Evolutionary conservation across 1,140 invertebrate genomes (phyloP).

Genomic region (Drosophila prosaltans): DNA sequence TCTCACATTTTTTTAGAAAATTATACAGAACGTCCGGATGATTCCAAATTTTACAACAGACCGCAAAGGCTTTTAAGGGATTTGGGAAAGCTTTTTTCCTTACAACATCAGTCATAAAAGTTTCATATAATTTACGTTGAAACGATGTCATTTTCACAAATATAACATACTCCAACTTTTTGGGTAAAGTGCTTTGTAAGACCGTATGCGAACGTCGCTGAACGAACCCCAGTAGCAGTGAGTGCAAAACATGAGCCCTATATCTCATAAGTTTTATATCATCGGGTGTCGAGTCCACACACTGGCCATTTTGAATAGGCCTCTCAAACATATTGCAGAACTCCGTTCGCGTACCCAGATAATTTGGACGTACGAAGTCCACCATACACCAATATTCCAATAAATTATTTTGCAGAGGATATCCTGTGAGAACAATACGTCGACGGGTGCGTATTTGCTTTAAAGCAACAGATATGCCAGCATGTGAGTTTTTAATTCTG

Average conservation of each 20-base stretch:
- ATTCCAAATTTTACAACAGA: conserved; percentile 99
- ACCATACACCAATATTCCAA: conserved; percentile 99
- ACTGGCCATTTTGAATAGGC: conserved; percentile 97
- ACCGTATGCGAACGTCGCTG: conserved; percentile 95
- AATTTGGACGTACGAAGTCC: conserved; percentile 97
- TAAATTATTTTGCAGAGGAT: conserved; percentile 98
- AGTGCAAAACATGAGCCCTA: conserved; percentile 94
- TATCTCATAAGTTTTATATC: conserved; percentile 95
- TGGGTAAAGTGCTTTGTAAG: conserved; percentile 92
- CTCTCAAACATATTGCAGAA: conserved; percentile 98
- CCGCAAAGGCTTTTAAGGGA: conserved; percentile 98
- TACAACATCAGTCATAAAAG: conserved; percentile 96
- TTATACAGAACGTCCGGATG: conserved; percentile 98
- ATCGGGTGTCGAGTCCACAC: conserved; percentile 95
- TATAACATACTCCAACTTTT: conserved; percentile 96
- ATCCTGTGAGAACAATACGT: conserved; percentile 95
- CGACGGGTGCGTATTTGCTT: conserved; percentile 96
- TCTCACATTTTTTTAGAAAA: conserved; percentile 92
- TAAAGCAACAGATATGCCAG: conserved; percentile 95
- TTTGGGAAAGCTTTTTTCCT: conserved; percentile 94
- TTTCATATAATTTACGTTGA: conserved; percentile 94
- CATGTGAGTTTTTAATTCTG: conserved; percentile 97
- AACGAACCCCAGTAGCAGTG: conserved; percentile 95
- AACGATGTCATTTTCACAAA: conserved; percentile 93
- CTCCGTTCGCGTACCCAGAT: conserved; percentile 95